A percentile compares a stretch with the other conserved stretches of the same genome.
phyloP scores from a whole-genome alignment of 2,888 invertebrate genomes.

The Nineta flava region DNA sequence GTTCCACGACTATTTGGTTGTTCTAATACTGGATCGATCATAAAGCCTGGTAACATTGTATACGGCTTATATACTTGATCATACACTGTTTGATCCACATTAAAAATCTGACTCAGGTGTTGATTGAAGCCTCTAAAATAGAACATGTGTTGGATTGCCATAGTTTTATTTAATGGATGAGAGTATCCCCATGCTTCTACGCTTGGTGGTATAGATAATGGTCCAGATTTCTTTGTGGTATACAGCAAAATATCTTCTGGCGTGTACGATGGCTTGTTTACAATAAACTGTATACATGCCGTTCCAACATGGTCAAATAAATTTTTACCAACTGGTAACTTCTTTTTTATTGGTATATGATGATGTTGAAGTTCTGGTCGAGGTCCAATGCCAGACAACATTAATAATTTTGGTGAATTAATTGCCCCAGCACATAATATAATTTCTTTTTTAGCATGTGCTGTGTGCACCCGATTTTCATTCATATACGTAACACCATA shows the following conservation, averaged over 20 bases:
- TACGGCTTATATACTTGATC: slow-evolving; percentile 23
- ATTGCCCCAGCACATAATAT: slow-evolving; percentile 62
- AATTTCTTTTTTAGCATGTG: slow-evolving; percentile 50
- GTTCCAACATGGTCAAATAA: slow-evolving; percentile 41
- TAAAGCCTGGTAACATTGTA: slow-evolving; percentile 26
- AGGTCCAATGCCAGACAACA: slow-evolving; percentile 47
- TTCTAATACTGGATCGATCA: slow-evolving; percentile 35
- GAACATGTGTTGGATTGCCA: too few relatives aligned
- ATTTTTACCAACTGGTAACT: slow-evolving; percentile 34
- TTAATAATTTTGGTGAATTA: slow-evolving; percentile 61
- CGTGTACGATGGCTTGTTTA: slow-evolving; percentile 26
- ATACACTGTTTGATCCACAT: slow-evolving; percentile 18
- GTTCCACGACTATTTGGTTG: slow-evolving; percentile 42
- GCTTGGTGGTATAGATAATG: slow-evolving; percentile 39
- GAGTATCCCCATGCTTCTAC: slow-evolving; percentile 32
- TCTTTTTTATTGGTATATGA: slow-evolving; percentile 29
- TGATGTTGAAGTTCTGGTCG: slow-evolving; percentile 25
- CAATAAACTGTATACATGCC: slow-evolving; percentile 48
- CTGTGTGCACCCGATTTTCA: slow-evolving; percentile 31
- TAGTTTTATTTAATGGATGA: too few relatives aligned
- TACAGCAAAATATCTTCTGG: slow-evolving; percentile 22
- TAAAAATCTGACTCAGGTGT: slow-evolving; percentile 27
- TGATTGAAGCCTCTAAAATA: slow-evolving; percentile 17
- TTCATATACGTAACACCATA: slow-evolving; percentile 42
- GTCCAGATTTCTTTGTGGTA: slow-evolving; percentile 23